Evolutionary conservation across 1,140 invertebrate species (phyloP), one percentile per base, ranked within the genome.

Genomic region (Cyclargus thomasi): DNA sequence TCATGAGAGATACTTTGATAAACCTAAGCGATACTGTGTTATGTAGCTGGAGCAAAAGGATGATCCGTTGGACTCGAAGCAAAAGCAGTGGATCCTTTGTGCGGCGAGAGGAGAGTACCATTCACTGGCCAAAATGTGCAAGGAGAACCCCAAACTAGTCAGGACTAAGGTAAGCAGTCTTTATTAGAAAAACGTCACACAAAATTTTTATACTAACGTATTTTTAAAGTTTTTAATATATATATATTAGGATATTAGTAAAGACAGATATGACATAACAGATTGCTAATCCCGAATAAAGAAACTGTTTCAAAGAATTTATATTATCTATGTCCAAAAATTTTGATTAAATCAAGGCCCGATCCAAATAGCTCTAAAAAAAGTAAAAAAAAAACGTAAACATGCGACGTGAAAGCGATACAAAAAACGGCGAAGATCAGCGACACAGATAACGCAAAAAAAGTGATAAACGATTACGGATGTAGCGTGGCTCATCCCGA

Each of bases 41-140:
- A 67, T 69, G 69, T 62, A 86, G 85, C 59, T 88, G 65, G 84
- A 85, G 64, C 83, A 80, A 21, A 89, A 89, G 67, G 86, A 89
- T 1, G 86, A 87, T 35, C 87, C 92, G 72, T 75, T 92, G 73
- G 92, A 94, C 75, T 91, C 91, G 53, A 95, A 96, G 73, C 94
- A 95, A 68, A 94, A 95, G 75, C 95, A 96, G 87, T 97, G 97
- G 96, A 93, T 97, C 74, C 92, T 97, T 18, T 93, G 93, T 74
- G 94, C 96, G 36, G 94, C 96, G 23, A 93, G 95, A 78, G 94
- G 94, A 55, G 95, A 97, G 80, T 97, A 97, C 83, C 95, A 96
- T 72, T 92, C 94, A 53, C 83, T 97, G 63, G 94, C 95, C 21
- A 96, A 97, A 86, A 90, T 97, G 82, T 94, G 95, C 57, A 93